Conservation (phyloP, 2,888 invertebrate species). For the Pristionchus fissidentatus region DNA sequence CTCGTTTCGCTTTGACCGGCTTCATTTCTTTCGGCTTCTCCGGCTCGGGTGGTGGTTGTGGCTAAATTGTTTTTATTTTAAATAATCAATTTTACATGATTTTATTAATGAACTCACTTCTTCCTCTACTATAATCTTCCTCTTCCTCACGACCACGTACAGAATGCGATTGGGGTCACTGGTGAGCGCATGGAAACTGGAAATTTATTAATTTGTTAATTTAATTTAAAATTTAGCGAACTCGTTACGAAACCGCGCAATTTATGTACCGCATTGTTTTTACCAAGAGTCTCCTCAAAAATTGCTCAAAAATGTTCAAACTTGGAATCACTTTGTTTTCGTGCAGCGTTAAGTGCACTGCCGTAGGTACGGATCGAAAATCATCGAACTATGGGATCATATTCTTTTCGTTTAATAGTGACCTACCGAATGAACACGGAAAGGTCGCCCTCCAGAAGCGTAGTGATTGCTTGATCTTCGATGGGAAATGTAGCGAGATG, state of each 20-base stretch:
- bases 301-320: too few relatives aligned
- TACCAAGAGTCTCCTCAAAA: too few relatives aligned
- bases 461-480: conserved; percentile 23
- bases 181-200: conserved; percentile 37
- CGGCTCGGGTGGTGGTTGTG: neutral
- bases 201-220: too few relatives aligned
- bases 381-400: too few relatives aligned
- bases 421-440: conserved; percentile 19
- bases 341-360: too few relatives aligned
- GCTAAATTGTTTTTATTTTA: neutral
- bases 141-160: conserved; percentile 15
- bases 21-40: neutral
- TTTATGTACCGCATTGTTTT: too few relatives aligned
- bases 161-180: conserved; percentile 6
- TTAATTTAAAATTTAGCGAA: too few relatives aligned
- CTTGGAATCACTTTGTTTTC: too few relatives aligned
- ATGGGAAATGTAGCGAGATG: conserved; percentile 38
- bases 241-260: too few relatives aligned
- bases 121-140: neutral
- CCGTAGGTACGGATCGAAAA: too few relatives aligned
- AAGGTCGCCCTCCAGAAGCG: conserved; percentile 23
- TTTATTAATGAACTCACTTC: neutral
- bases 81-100: neutral
- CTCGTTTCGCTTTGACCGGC: neutral
- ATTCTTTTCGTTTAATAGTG: neutral